Conservation (phyloP, 2,888 invertebrate genomes). For the Tholera decimalis region DNA sequence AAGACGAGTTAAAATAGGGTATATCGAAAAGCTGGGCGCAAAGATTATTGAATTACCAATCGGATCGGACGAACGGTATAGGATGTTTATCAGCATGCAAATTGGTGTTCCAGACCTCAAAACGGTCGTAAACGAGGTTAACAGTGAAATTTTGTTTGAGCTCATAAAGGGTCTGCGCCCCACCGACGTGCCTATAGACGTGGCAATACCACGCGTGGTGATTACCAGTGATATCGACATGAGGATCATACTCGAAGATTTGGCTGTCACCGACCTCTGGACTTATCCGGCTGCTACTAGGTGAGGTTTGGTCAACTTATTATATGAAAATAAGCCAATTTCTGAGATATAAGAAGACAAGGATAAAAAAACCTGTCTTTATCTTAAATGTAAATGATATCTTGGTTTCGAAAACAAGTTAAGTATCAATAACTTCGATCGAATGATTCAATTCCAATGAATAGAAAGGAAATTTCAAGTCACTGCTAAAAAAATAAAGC, state of each 20-base stretch:
- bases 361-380: neutral
- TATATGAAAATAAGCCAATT: neutral
- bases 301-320: constrained; percentile 32
- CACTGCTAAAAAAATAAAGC: too few species aligned
- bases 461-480: too few species aligned
- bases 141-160: constrained; percentile 34
- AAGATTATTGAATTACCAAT: constrained; percentile 61
- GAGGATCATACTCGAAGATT: constrained; percentile 54
- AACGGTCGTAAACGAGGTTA: neutral
- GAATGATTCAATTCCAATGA: too few species aligned
- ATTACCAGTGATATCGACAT: constrained; percentile 59
- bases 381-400: too few species aligned
- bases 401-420: too few species aligned
- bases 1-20: constrained; percentile 49
- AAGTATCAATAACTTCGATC: too few species aligned
- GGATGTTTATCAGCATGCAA: constrained; percentile 51
- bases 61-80: constrained; percentile 54
- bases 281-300: constrained; percentile 57
- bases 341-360: too few species aligned
- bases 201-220: constrained; percentile 62
- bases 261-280: constrained; percentile 60
- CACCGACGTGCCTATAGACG: constrained; percentile 51
- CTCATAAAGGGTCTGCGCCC: constrained; percentile 30
- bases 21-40: constrained; percentile 10
- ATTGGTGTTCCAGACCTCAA: constrained; percentile 19